Base-by-base conservation (phyloP, 1,140 invertebrate genomes). In the Halesus radiatus region DNA sequence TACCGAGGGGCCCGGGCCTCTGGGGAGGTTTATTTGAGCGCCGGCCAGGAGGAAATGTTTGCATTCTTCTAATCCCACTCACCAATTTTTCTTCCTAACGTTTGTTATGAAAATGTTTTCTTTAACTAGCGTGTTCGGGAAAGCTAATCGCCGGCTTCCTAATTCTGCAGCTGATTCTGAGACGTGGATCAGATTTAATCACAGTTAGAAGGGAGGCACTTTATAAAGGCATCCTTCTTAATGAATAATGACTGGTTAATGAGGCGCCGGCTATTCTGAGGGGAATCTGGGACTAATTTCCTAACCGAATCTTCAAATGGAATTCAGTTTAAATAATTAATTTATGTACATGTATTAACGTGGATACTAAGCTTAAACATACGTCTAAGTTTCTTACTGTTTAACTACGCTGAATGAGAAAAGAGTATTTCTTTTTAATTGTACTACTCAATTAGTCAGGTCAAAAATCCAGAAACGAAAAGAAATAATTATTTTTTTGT, bases 191-290 rank as follows among this genome's bases (percentile, higher is more conserved):
- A 76, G 62, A 37, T 76, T 76, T 76, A 76, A 76, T 76, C 74
- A 52, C 56, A 16, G 16, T 15, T 3, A 18, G 37, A 60, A 75
- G 74, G n/a, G 74, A 22, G 58, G 74, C n/a, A 22, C 45, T 76
- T 20, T 45, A 76, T 64, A 56, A 74, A 74, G 52, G n/a, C 72
- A 32, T 50, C 72, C 52, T 74, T 56, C 52, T n/a, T 58, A 62
- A 76, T 76, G 74, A 62, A 45, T 76, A 76, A 76, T 76, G 37
- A 76, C 54, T 22, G 32, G 23, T 76, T 76, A 62, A 76, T 62
- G 54, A 76, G 74, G 15, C 45, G 16, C 52, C 18, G 37, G 8
- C n/a, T 26, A 18, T 8, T 32, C 74, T 32, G 72, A n/a, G 52
- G 54, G 72, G 23, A 73, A 68, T 64, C 60, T 23, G 26, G 8